These are phyloP conservation scores for Macrocentrus cingulum DNA, from an alignment of 1,140 invertebrate species.

Conservation along the genomic window DNA sequence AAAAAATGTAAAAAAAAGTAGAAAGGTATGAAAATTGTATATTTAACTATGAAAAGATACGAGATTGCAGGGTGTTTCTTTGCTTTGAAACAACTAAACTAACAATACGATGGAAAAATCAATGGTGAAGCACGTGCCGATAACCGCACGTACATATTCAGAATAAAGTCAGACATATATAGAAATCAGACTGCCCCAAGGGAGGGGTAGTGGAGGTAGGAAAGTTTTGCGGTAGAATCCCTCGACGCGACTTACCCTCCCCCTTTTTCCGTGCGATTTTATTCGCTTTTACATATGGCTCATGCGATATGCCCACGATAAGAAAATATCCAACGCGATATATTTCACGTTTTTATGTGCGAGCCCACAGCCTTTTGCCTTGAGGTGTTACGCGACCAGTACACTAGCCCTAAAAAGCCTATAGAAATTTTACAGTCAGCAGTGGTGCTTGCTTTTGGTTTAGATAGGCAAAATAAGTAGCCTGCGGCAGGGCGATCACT, in stretches of 20 bases:
- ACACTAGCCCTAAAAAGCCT: not conserved
- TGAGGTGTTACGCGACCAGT: slow-evolving; percentile 28
- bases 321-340: slow-evolving; percentile 26
- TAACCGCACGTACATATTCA: too few relatives aligned
- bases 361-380: slow-evolving; percentile 25
- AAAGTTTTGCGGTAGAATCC: too few relatives aligned
- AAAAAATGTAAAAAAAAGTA: too few relatives aligned
- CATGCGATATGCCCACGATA: slow-evolving; percentile 25
- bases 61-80: too few relatives aligned
- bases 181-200: too few relatives aligned
- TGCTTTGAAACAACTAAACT: too few relatives aligned
- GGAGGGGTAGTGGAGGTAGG: too few relatives aligned
- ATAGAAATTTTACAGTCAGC: not conserved
- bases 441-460: not conserved
- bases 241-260: slow-evolving; percentile 47
- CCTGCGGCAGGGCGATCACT: not conserved
- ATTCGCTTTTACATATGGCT: slow-evolving; percentile 51
- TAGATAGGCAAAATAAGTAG: slow-evolving; percentile 4
- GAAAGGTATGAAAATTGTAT: too few relatives aligned
- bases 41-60: too few relatives aligned
- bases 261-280: slow-evolving; percentile 37
- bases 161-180: too few relatives aligned
- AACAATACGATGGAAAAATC: too few relatives aligned
- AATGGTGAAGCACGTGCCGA: too few relatives aligned
- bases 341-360: slow-evolving; percentile 29